A percentile compares a stretch with the other conserved stretches of the same genome.
phyloP scores from a whole-genome alignment of 2,888 invertebrate species.

The Lycophotia porphyrea region DNA sequence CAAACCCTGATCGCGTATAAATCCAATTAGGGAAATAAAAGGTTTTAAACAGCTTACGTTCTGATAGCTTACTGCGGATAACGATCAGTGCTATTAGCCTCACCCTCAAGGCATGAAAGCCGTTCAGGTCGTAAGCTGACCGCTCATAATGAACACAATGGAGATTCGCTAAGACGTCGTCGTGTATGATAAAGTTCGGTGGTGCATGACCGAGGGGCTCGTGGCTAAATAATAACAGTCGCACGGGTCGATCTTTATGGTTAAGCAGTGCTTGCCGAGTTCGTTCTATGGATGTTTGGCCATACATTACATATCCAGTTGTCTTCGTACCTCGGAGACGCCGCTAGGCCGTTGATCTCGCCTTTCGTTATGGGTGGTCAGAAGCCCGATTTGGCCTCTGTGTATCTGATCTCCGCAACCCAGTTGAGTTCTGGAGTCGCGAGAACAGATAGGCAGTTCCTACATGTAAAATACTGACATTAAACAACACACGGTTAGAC shows the following conservation, averaged over 20 bases:
- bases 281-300: not conserved
- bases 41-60: slow-evolving; percentile 12
- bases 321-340: not conserved
- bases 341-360: not conserved
- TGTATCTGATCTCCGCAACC: not conserved
- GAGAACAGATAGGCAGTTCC: not conserved
- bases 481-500: not conserved
- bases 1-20: slow-evolving; percentile 19
- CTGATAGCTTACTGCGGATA: slow-evolving; percentile 18
- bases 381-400: not conserved
- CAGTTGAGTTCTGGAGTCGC: not conserved
- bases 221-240: not conserved
- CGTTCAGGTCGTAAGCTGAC: not conserved
- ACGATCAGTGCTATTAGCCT: not conserved
- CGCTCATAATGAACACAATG: not conserved
- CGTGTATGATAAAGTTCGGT: not conserved
- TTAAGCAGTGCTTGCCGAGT: not conserved
- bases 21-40: slow-evolving; percentile 16
- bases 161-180: not conserved
- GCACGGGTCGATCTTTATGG: not conserved
- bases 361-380: not conserved
- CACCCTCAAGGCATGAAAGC: not conserved
- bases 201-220: not conserved
- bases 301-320: not conserved
- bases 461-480: not conserved